phyloP scores from a whole-genome alignment of 2,888 invertebrate species.

The Lymantria dispar region DNA sequence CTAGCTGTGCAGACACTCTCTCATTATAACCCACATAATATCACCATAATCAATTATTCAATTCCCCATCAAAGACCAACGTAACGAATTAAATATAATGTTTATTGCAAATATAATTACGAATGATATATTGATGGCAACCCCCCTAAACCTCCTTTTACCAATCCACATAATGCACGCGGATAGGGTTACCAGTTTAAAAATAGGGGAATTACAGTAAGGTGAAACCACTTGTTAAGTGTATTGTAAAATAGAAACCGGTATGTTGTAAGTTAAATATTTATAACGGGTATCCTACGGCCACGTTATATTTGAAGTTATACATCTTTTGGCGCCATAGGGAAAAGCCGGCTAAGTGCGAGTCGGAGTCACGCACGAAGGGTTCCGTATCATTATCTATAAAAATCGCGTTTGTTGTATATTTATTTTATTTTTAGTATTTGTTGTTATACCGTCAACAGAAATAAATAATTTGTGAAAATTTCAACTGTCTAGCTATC shows the following conservation, averaged over 20 bases:
- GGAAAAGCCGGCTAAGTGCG: too few species aligned
- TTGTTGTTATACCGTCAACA: too few species aligned
- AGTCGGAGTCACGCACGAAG: too few species aligned
- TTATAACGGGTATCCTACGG: too few species aligned
- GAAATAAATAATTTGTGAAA: too few species aligned
- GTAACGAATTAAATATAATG: conserved; percentile 38
- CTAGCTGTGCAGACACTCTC: too few species aligned
- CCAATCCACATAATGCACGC: conserved; percentile 31
- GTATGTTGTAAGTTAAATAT: not conserved
- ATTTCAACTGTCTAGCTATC: too few species aligned
- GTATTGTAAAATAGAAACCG: not conserved
- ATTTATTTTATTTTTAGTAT: too few species aligned
- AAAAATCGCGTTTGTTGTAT: too few species aligned
- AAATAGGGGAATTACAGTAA: conserved; percentile 15
- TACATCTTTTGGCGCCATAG: too few species aligned
- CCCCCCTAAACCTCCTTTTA: conserved; percentile 13
- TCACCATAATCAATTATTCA: not conserved
- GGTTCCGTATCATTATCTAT: too few species aligned
- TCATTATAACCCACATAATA: not conserved
- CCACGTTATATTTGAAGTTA: too few species aligned
- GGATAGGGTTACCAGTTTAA: conserved; percentile 17
- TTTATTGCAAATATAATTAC: conserved; percentile 50
- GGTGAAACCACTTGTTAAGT: conserved; percentile 12
- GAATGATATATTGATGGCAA: conserved; percentile 35
- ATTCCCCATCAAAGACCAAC: not conserved